Evolutionary conservation across 2,113 vertebrate genomes (phyloP).

Genomic region (Vombatus ursinus): DNA sequence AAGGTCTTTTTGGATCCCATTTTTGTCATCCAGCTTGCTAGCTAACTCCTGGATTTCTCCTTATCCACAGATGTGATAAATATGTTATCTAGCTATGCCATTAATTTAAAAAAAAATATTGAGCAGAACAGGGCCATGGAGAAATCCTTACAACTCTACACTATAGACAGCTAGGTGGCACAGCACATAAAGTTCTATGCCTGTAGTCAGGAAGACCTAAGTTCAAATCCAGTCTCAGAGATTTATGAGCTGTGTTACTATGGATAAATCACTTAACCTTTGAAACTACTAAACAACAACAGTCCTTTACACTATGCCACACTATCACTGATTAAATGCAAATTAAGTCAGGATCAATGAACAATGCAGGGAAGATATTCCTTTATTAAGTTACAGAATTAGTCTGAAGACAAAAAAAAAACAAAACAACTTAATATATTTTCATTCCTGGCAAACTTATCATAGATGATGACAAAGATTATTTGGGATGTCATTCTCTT

Average conservation of each 20-base stretch:
- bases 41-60: too few species aligned
- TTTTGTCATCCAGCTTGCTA: too few species aligned
- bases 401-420: background rate
- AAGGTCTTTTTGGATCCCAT: too few species aligned
- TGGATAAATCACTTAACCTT: background rate
- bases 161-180: background rate
- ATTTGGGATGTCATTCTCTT: background rate
- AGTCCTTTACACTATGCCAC: background rate
- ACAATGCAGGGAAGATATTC: background rate
- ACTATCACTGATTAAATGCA: background rate
- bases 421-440: background rate
- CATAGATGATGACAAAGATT: background rate
- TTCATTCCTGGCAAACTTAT: background rate
- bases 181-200: background rate
- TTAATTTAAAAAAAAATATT: too few species aligned
- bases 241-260: background rate
- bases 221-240: background rate
- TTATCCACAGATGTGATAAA: background rate
- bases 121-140: background rate
- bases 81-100: background rate
- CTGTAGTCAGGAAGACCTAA: background rate
- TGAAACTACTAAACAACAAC: background rate
- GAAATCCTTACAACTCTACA: background rate
- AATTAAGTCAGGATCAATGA: background rate
- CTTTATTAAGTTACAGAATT: conserved; percentile 23